Conservation (phyloP, 1,140 invertebrate genomes). For the Heterodera carotae region DNA sequence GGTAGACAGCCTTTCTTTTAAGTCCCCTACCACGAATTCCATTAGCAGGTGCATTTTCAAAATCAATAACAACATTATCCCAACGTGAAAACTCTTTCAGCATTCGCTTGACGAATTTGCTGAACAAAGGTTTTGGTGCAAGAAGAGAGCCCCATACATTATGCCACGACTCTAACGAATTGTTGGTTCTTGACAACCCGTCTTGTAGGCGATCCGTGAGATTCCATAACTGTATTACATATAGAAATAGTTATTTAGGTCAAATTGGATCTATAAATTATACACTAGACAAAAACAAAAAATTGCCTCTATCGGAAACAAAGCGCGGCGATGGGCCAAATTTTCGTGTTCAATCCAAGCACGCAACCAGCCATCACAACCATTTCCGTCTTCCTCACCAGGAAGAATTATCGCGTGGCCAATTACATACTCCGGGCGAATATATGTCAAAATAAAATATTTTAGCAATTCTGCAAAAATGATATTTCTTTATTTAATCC, state of each 20-base stretch:
- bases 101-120: constrained; percentile 16
- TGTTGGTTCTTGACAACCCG: background rate
- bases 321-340: background rate
- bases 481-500: background rate
- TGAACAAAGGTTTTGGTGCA: background rate
- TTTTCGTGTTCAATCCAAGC: constrained; percentile 18
- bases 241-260: background rate
- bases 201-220: background rate
- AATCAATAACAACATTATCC: constrained; percentile 1
- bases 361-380: constrained; percentile 9
- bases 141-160: constrained; percentile 2
- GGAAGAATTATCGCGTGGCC: background rate
- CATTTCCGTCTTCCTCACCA: background rate
- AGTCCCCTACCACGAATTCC: background rate
- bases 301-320: constrained; percentile 18
- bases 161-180: constrained; percentile 14
- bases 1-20: background rate
- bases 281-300: too few species aligned
- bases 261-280: background rate
- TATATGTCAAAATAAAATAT: constrained; percentile 16
- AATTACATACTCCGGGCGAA: constrained; percentile 3
- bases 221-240: constrained; percentile 16
- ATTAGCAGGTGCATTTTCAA: background rate
- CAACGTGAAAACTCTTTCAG: background rate
- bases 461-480: background rate